Percentiles rank a stretch among this genome's conserved stretches.
Evolutionary conservation across 1,140 invertebrate genomes (phyloP).

Genomic region (Nautilus pompilius): DNA sequence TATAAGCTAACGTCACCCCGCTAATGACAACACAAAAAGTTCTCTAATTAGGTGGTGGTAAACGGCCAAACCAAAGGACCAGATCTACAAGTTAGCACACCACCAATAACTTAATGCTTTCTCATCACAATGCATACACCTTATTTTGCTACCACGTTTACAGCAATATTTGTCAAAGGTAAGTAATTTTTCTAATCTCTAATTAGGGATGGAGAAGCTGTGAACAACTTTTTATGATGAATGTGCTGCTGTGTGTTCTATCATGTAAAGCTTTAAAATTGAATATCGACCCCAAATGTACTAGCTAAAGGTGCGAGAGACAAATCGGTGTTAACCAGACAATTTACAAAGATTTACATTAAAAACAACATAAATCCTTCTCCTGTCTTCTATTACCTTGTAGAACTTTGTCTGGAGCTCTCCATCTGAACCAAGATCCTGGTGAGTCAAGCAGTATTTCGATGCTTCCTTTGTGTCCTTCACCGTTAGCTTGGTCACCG

Average conservation of each 20-base stretch:
- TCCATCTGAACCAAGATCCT: constrained; percentile 85
- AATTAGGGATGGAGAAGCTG: too few species aligned
- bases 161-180: too few species aligned
- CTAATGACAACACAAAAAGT: too few species aligned
- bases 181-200: too few species aligned
- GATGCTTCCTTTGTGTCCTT: constrained; percentile 75
- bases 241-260: not conserved
- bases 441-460: constrained; percentile 88
- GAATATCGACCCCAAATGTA: not conserved
- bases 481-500: constrained; percentile 73
- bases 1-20: too few species aligned
- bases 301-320: not conserved
- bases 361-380: not conserved
- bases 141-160: too few species aligned
- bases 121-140: too few species aligned
- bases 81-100: too few species aligned
- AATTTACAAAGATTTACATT: not conserved
- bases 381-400: constrained; percentile 64
- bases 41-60: too few species aligned
- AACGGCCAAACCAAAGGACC: too few species aligned
- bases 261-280: not conserved
- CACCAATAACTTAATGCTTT: too few species aligned
- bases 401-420: constrained; percentile 89
- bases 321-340: not conserved
- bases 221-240: too few species aligned